Evolutionary conservation across 2,113 vertebrate species (phyloP).

Genomic region (Silurus glanis): DNA sequence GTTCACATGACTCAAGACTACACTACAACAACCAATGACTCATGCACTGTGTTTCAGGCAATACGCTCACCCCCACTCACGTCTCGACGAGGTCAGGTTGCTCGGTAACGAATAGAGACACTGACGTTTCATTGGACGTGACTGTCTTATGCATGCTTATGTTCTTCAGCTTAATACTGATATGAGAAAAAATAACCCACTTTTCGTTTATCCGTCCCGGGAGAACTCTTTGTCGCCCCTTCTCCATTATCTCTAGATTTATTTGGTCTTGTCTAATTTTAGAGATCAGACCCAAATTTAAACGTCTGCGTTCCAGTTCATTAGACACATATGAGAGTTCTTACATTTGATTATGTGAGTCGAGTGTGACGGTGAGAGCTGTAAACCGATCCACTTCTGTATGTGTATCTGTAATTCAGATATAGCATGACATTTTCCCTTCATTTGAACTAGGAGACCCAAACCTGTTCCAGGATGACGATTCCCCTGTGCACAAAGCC

Average conservation of each 20-base stretch:
- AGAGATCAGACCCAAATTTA: constrained; percentile 4
- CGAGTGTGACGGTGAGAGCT: not conserved
- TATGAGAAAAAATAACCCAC: constrained; percentile 36
- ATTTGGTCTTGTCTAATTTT: constrained; percentile 23
- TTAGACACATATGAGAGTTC: not conserved
- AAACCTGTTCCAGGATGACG: no score
- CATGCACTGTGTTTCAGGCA: not conserved
- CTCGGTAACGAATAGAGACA: not conserved
- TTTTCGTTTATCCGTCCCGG: constrained; percentile 36
- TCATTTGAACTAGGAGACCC: no score
- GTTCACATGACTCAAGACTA: not conserved
- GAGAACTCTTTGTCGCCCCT: not conserved
- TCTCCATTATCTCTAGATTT: constrained; percentile 15
- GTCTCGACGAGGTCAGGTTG: not conserved
- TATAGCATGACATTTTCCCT: no score
- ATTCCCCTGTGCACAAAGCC: no score
- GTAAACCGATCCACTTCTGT: not conserved
- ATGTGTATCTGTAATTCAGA: not conserved
- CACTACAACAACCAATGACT: not conserved
- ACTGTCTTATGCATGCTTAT: not conserved
- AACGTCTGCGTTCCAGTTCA: not conserved
- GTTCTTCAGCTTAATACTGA: constrained; percentile 20
- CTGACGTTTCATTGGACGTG: not conserved
- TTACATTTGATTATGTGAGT: not conserved
- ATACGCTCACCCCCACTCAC: not conserved